Base-by-base conservation (phyloP, 1,140 invertebrate species). In the Saxidomus purpurata region DNA sequence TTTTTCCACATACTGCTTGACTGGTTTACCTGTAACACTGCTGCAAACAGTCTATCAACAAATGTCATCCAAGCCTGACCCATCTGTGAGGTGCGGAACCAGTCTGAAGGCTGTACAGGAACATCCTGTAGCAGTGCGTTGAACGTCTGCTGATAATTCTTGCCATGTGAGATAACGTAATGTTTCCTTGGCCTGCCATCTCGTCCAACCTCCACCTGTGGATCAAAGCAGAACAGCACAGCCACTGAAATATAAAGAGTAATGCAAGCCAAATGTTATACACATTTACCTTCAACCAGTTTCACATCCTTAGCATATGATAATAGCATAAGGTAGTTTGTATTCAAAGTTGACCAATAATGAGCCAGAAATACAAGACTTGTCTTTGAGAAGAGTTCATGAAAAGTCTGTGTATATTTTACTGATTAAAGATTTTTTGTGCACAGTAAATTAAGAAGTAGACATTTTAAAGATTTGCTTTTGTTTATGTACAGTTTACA, bases 71-170 rank as follows among this genome's bases (percentile, higher is more conserved):
- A 89, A n/a, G 87, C 87, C 38, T 55, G 61, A 1, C 76, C 76
- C 34, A 89, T 59, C 9, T 19, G 17, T 11, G 59, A 38, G 9
- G 59, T 81, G 15, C 49, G 38, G 28, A 81, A 76, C 87, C 87
- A 89, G 31, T 89, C 61, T 19, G 87, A 81, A 1, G 87, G 87
- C 31, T 89, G 87, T 22, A 82, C 79, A 25, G 76, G 77, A 8
- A 89, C 93, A 92, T 95, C 94, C 55, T 94, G 90, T 19, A 95
- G 67, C 13, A 94, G 85, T 0, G 92, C 93, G 25, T 49, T 90
- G 34, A 95, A 93, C 89, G 92, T 94, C 87, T 94, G 92, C 47
- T 93, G 92, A 80, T 90, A 95, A 19, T 89, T 91, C 86, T 94
- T 93, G 55, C 94, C 94, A 79, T 93, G 94, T 11, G 91, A 87